These are phyloP conservation scores for Lepidochitona cinerea DNA, from an alignment of 2,888 invertebrate genomes.

Conservation along the genomic window DNA sequence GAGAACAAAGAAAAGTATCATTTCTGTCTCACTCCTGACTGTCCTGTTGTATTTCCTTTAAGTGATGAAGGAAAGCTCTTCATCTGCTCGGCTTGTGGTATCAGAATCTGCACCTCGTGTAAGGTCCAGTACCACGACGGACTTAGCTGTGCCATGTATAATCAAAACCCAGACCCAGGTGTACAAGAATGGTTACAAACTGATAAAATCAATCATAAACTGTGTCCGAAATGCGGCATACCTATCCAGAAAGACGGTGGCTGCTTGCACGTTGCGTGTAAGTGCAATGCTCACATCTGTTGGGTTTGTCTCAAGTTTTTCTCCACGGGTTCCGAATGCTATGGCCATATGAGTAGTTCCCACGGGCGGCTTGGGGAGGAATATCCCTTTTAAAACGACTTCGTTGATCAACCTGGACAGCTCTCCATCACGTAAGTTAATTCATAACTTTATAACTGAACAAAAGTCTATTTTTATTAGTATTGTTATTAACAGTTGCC, in stretches of 20 bases:
- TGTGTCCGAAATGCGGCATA: constrained; percentile 53
- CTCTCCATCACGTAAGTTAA: too few species aligned
- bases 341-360: constrained; percentile 39
- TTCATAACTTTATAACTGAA: too few species aligned
- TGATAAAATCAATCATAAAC: constrained; percentile 39
- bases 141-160: constrained; percentile 49
- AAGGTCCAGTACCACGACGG: constrained; percentile 53
- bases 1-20: constrained; percentile 37
- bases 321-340: constrained; percentile 31
- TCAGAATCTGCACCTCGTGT: constrained; percentile 51
- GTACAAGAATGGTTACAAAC: constrained; percentile 39
- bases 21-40: constrained; percentile 60
- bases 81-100: constrained; percentile 42
- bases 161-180: constrained; percentile 29
- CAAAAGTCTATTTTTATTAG: too few species aligned
- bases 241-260: constrained; percentile 59
- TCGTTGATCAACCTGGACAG: too few species aligned
- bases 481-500: too few species aligned
- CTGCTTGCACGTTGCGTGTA: constrained; percentile 58
- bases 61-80: constrained; percentile 33
- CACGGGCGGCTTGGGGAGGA: neutral
- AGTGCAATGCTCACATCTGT: constrained; percentile 54
- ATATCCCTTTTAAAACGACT: too few species aligned
- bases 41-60: constrained; percentile 53
- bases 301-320: constrained; percentile 55